Evolutionary conservation across 2,888 invertebrate genomes (phyloP).

Genomic region (Amphipyra tragopoginis): DNA sequence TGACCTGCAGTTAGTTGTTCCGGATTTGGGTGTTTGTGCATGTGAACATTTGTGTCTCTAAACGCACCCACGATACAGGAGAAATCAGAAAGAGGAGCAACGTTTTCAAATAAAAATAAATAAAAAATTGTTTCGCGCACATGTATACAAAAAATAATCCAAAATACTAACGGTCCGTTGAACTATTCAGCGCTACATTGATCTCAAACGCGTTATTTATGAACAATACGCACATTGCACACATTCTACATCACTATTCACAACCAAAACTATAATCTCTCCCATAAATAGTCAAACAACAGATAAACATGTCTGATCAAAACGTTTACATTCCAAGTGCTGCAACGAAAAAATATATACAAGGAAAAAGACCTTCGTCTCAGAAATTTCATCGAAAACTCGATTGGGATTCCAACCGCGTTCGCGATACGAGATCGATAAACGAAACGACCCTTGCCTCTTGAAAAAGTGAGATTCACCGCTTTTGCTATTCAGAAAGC

Average conservation of each 20-base stretch:
- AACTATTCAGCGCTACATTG: slow-evolving; percentile 5
- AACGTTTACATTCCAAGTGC: slow-evolving; percentile 65
- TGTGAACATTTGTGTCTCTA: too few species aligned
- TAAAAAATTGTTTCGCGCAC: not conserved
- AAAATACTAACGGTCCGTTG: not conserved
- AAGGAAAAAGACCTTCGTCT: slow-evolving; percentile 66
- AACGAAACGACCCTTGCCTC: slow-evolving; percentile 76
- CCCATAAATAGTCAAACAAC: slow-evolving; percentile 29
- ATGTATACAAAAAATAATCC: not conserved
- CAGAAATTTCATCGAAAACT: slow-evolving; percentile 72
- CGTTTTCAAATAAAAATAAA: too few species aligned
- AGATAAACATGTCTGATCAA: slow-evolving; percentile 51
- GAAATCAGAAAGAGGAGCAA: too few species aligned
- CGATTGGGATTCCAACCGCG: slow-evolving; percentile 78
- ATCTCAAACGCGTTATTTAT: slow-evolving; percentile 7
- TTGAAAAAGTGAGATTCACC: slow-evolving; percentile 79
- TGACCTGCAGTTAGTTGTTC: too few species aligned
- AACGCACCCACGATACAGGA: too few species aligned
- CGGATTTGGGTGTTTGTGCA: too few species aligned
- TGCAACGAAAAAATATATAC: slow-evolving; percentile 59
- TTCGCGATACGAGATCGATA: slow-evolving; percentile 81
- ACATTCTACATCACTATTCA: slow-evolving; percentile 16
- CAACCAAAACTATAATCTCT: slow-evolving; percentile 22
- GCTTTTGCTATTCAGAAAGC: slow-evolving; percentile 79
- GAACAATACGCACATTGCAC: slow-evolving; percentile 1